Evolutionary conservation across 1,140 invertebrate species (phyloP).

Genomic region (honey bee (Apis mellifera)): Amel_HAv3.1 CM009941.2:3980501-3981000

Average conservation of each 20-base stretch:
- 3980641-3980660: background rate
- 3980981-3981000: background rate
- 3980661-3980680: no score
- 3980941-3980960: conserved; percentile 50
- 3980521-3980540: background rate
- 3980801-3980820: background rate
- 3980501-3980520: background rate
- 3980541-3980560: background rate
- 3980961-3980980: conserved; percentile 55
- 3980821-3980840: conserved; percentile 38
- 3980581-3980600: background rate
- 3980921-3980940: background rate
- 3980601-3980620: background rate
- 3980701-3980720: background rate
- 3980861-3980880: conserved; percentile 30
- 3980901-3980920: background rate
- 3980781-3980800: background rate
- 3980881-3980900: conserved; percentile 29
- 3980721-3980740: no score
- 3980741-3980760: conserved; percentile 3
- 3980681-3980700: background rate
- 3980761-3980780: background rate
- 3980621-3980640: background rate
- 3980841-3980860: background rate
- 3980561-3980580: conserved; percentile 6